A percentile compares a stretch with the other conserved stretches of the same genome.
These are phyloP conservation scores for Megaceryle maxima DNA, from an alignment of 2,113 vertebrate genomes.

Conservation along the genomic window DNA sequence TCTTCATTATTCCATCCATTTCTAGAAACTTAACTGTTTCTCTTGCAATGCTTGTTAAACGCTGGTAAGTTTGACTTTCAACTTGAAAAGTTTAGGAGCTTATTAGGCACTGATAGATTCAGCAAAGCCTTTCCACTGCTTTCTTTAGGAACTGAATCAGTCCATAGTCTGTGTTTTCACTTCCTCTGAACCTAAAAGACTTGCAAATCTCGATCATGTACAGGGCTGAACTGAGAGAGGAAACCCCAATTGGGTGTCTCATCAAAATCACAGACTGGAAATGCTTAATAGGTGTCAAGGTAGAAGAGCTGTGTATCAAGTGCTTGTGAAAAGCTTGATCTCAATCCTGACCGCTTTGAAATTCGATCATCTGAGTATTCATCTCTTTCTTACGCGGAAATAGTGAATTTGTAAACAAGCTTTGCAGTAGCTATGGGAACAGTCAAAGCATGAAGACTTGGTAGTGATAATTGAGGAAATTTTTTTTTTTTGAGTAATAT, in stretches of 20 bases:
- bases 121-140: neutral
- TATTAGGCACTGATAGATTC: neutral
- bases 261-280: neutral
- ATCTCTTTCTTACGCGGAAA: neutral
- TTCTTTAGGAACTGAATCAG: neutral
- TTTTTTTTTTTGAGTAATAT: neutral
- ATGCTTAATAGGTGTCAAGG: neutral
- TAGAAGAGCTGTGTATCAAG: neutral
- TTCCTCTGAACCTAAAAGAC: neutral
- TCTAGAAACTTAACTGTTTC: neutral
- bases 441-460: neutral
- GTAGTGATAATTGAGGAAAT: neutral
- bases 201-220: neutral
- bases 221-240: neutral
- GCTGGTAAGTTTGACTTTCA: neutral
- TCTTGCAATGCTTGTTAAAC: neutral
- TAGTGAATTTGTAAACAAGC: neutral
- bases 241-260: neutral
- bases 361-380: neutral
- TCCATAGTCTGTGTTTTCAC: neutral
- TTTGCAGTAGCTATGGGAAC: neutral
- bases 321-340: neutral
- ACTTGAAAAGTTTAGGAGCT: neutral
- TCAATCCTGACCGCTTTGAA: neutral
- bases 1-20: neutral